Evolutionary conservation across 1,140 invertebrate species (phyloP), one percentile per base, ranked within the genome.

Genomic region (Diplogasteroides magnus): DNA sequence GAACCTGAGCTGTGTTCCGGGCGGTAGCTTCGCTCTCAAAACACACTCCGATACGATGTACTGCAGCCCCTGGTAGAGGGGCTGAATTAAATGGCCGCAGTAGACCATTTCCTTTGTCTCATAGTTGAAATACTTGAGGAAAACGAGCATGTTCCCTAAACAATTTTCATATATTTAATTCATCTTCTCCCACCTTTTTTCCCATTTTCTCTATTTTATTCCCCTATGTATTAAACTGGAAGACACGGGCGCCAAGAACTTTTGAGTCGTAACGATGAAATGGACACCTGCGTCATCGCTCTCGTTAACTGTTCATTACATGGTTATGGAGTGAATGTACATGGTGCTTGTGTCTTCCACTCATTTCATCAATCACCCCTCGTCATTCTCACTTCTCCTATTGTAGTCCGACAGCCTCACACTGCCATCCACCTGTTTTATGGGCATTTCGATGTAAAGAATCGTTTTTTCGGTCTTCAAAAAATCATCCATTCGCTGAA

Each of bases 91-190:
- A 61, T 72, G 69, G 13, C 72, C 72, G 26, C 74, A 31, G 3
- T 67, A 55, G 37, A n/a, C 57, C 37, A 74, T 58, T 28, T 23
- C 31, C 2, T 63, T 31, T 26, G 59, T 74, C 29, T 70, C 31
- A 14, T 59, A 19, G 25, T 75, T 63, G 61, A 71, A 75, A 25
- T 75, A 73, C 61, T 75, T 75, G 13, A 75, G 1, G 61, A 75
- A 75, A 29, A 74, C 56, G 2, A 75, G 61, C 1, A 75, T 25
- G 25, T 71, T 67, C n/a, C 3, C 73, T 73, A 31, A 1, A 23
- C n/a, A 6, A 70, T 2, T 55, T 2, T 48, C 2, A 14, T 65
- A 14, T 14, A 37, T 25, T 15, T 65, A 65, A 55, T 6, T 11
- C 37, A 11, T 48, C 6, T 48, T 48, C 6, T 48, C 19, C n/a